Conservation (phyloP, 2,113 vertebrate genomes). For the Austrofundulus limnaeus region DNA sequence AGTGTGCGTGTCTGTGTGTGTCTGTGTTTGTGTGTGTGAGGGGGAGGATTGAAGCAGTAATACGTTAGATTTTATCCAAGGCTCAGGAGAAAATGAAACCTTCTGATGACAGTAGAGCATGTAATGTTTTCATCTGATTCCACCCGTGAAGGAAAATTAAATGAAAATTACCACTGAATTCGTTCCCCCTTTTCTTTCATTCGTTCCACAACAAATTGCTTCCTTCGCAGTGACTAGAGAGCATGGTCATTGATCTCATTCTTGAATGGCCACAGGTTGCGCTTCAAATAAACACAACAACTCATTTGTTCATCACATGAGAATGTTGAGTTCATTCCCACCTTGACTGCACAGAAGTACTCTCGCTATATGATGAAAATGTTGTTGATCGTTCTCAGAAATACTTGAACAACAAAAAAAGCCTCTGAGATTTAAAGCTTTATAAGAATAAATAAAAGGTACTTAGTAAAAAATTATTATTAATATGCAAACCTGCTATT, state of each 20-base stretch:
- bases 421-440: background rate
- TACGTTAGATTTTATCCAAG: constrained; percentile 72
- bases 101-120: constrained; percentile 62
- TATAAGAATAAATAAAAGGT: too few species aligned
- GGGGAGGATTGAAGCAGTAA: constrained; percentile 68
- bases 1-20: constrained; percentile 27
- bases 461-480: too few species aligned
- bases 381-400: background rate
- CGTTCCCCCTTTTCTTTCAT: constrained; percentile 19
- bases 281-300: background rate
- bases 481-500: too few species aligned
- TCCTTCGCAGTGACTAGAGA: constrained; percentile 26
- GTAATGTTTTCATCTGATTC: constrained; percentile 71
- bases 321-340: background rate
- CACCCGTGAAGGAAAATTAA: constrained; percentile 68
- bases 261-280: constrained; percentile 17
- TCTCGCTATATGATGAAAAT: background rate
- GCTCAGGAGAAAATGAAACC: constrained; percentile 73
- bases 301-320: constrained; percentile 1
- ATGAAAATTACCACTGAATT: constrained; percentile 50
- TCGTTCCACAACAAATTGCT: constrained; percentile 35
- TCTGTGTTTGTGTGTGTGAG: background rate
- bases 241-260: background rate
- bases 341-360: background rate
- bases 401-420: too few species aligned